A percentile compares a stretch with the other conserved stretches of the same genome.
Conservation (phyloP, 2,797 vertebrate species). For the Synaphobranchus kaupii region DNA sequence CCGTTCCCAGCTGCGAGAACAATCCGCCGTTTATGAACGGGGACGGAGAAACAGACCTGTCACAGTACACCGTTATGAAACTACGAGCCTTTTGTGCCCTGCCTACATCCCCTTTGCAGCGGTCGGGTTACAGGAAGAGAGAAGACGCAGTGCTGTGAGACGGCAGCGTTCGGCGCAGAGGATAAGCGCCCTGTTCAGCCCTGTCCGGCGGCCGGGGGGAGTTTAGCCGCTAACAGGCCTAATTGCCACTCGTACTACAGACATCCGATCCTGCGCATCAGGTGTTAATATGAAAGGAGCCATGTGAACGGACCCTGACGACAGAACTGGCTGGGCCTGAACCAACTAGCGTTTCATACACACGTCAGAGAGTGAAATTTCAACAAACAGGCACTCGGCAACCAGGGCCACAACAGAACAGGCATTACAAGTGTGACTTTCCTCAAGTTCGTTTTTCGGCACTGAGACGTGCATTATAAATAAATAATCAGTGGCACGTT, state of each 20-base stretch:
- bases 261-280: constrained; percentile 23
- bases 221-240: neutral
- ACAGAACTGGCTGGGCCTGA: neutral
- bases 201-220: neutral
- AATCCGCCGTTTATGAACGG: neutral
- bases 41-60: neutral
- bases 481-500: neutral
- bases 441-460: too few species aligned
- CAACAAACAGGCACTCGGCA: neutral
- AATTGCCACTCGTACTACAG: constrained; percentile 27
- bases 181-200: constrained; percentile 20
- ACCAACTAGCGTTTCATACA: neutral
- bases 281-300: constrained; percentile 25
- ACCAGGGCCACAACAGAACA: too few species aligned
- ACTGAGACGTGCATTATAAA: too few species aligned
- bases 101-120: constrained; percentile 43
- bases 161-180: constrained; percentile 38
- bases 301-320: neutral
- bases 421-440: too few species aligned
- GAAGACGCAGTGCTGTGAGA: constrained; percentile 31
- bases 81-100: constrained; percentile 51
- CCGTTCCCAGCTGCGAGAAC: neutral
- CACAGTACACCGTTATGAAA: constrained; percentile 32
- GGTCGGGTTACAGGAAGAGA: constrained; percentile 68
- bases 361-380: neutral